Evolutionary conservation across 2,888 invertebrate genomes (phyloP).

Genomic region (Macrophya annulata): DNA sequence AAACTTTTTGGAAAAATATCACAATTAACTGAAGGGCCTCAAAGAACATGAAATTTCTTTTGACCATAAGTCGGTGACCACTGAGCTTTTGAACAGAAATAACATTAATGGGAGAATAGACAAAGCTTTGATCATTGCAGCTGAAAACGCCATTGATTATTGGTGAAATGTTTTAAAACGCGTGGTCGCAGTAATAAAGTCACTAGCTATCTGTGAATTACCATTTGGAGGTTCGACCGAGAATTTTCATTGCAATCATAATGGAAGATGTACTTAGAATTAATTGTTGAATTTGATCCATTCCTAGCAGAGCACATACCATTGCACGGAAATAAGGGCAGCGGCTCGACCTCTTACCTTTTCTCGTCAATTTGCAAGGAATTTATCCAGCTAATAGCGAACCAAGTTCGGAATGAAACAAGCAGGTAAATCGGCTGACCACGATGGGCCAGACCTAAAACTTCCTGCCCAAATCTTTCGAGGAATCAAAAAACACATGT

Average conservation of each 20-base stretch:
- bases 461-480: too few species aligned
- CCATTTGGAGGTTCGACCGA: slow-evolving; percentile 64
- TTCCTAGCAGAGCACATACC: slow-evolving; percentile 68
- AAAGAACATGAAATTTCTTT: slow-evolving; percentile 55
- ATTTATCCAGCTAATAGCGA: slow-evolving; percentile 63
- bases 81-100: slow-evolving; percentile 39
- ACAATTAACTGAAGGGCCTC: slow-evolving; percentile 55
- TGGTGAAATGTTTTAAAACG: slow-evolving; percentile 67
- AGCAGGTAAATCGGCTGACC: too few species aligned
- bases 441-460: too few species aligned
- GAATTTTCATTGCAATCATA: slow-evolving; percentile 64
- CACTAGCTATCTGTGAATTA: slow-evolving; percentile 61
- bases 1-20: slow-evolving; percentile 57
- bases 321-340: slow-evolving; percentile 65
- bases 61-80: slow-evolving; percentile 50
- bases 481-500: too few species aligned
- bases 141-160: slow-evolving; percentile 62
- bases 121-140: slow-evolving; percentile 55
- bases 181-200: slow-evolving; percentile 62
- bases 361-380: slow-evolving; percentile 65
- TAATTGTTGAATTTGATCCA: slow-evolving; percentile 69
- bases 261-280: slow-evolving; percentile 68
- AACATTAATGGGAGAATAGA: slow-evolving; percentile 54
- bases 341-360: slow-evolving; percentile 63
- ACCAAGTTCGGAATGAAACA: slow-evolving; percentile 59